These are phyloP conservation scores for Microcebus murinus DNA, from an alignment of 2,113 vertebrate genomes.

Conservation along the genomic window DNA sequence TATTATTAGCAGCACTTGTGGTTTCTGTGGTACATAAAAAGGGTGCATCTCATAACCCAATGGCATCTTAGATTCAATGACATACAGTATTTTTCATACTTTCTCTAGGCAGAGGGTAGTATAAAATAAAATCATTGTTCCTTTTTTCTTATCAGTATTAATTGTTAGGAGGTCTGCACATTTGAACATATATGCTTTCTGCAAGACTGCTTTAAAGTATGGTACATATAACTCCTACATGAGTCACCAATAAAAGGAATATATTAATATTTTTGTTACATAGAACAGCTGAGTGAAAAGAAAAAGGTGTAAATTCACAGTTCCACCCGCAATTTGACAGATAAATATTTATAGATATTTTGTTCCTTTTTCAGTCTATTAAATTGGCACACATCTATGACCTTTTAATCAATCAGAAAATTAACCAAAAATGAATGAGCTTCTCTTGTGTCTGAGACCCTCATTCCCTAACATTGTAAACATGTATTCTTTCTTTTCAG, in stretches of 20 bases:
- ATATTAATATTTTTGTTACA: neutral
- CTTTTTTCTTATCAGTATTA: neutral
- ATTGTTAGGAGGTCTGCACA: neutral
- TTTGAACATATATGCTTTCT: neutral
- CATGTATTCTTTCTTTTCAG: neutral
- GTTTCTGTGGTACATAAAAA: neutral
- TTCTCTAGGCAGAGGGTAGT: neutral
- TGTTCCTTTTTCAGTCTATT: neutral
- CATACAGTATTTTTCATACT: neutral
- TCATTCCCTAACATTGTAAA: neutral
- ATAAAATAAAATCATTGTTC: neutral
- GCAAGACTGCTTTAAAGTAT: neutral
- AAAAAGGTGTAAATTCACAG: neutral
- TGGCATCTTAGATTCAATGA: neutral
- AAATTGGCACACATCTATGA: neutral
- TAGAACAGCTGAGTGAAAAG: neutral
- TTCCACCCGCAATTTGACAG: neutral
- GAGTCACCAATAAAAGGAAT: neutral
- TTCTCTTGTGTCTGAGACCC: neutral
- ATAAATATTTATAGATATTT: neutral
- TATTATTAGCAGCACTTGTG: neutral
- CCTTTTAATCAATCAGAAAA: neutral
- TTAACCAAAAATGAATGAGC: neutral
- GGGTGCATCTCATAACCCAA: neutral
- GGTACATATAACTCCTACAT: neutral